phyloP scores from a whole-genome alignment of 2,888 invertebrate species.

The Pseudoips prasinana region DNA sequence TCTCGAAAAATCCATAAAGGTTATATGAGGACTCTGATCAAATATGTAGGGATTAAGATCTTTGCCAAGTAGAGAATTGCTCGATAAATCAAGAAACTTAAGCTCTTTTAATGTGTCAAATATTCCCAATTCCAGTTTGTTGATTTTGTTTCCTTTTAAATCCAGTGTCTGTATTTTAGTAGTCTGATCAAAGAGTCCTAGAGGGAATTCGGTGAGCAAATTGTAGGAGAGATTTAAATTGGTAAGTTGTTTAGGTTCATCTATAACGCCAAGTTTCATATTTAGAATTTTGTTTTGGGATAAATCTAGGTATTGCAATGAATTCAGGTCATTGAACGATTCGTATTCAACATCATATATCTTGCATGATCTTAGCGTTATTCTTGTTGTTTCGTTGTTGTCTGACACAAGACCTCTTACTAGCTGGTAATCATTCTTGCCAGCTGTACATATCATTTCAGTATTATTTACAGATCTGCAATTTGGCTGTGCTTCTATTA shows the following conservation, averaged over 20 bases:
- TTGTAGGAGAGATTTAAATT: conserved; percentile 37
- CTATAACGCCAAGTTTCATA: conserved; percentile 32
- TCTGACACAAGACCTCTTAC: conserved; percentile 43
- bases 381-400: conserved; percentile 32
- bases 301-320: conserved; percentile 33
- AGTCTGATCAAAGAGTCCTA: conserved; percentile 32
- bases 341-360: conserved; percentile 35
- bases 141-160: conserved; percentile 36
- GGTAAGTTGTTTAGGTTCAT: conserved; percentile 28
- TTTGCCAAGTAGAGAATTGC: conserved; percentile 44
- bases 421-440: conserved; percentile 33
- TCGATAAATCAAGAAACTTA: conserved; percentile 42
- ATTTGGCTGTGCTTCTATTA: conserved; percentile 23
- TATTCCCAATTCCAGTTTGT: conserved; percentile 26
- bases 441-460: conserved; percentile 31
- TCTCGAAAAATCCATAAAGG: conserved; percentile 36
- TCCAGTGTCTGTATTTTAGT: conserved; percentile 32
- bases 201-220: conserved; percentile 26
- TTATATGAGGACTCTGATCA: conserved; percentile 25
- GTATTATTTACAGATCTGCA: conserved; percentile 23
- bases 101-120: conserved; percentile 33
- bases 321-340: conserved; percentile 32
- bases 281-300: conserved; percentile 34
- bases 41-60: conserved; percentile 37
- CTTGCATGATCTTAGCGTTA: conserved; percentile 39